These are phyloP conservation scores for Octopus bimaculoides DNA, from an alignment of 1,140 invertebrate species.

Conservation along the genomic window DNA sequence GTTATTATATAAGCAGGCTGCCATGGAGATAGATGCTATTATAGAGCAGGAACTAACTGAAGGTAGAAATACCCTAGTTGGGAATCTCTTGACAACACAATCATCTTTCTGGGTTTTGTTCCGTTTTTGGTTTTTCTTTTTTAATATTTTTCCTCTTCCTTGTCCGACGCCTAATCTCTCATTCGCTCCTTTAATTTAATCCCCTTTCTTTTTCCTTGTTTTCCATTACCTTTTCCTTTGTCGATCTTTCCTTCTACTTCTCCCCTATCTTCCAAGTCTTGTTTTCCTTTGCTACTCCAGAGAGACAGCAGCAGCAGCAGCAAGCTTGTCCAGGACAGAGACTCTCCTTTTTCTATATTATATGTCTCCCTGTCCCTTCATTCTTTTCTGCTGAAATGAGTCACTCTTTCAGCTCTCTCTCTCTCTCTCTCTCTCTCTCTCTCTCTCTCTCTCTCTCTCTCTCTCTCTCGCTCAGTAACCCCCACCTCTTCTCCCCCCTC, in stretches of 20 bases:
- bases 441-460: conserved; percentile 20
- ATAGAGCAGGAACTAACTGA: too few relatives aligned
- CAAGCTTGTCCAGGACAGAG: too few relatives aligned
- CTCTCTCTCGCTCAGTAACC: not conserved
- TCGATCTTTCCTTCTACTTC: not conserved
- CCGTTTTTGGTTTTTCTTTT: not conserved
- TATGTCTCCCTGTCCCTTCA: not conserved
- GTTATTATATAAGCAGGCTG: too few relatives aligned
- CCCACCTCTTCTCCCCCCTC: too few relatives aligned
- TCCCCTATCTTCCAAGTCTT: not conserved
- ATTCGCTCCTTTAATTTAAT: not conserved
- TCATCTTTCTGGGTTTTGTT: not conserved
- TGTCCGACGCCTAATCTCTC: not conserved
- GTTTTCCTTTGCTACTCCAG: not conserved
- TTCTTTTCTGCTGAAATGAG: not conserved
- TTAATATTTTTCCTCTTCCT: not conserved
- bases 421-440: conserved; percentile 9
- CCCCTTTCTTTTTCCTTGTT: not conserved
- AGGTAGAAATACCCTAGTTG: too few relatives aligned
- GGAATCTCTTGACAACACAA: too few relatives aligned
- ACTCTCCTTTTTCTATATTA: too few relatives aligned
- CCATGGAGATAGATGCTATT: too few relatives aligned
- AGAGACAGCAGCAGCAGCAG: too few relatives aligned
- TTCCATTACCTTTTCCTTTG: not conserved
- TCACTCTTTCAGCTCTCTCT: not conserved